Conservation (phyloP, 2,888 invertebrate species). For the Augochlorella aurata region DNA sequence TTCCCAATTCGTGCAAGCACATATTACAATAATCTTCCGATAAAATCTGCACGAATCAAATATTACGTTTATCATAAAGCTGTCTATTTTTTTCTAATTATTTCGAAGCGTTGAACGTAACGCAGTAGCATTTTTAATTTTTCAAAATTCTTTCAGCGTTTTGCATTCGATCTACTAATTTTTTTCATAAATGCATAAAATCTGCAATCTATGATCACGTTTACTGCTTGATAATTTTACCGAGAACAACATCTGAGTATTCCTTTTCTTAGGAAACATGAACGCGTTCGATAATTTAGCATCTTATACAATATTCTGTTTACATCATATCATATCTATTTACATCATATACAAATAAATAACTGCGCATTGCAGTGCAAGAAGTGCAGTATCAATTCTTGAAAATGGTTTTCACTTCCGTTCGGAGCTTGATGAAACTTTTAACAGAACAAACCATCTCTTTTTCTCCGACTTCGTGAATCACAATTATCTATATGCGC, state of each 20-base stretch:
- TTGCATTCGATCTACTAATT: too few species aligned
- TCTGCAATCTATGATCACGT: too few species aligned
- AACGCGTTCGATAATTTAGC: too few species aligned
- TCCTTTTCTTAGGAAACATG: too few species aligned
- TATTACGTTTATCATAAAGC: neutral
- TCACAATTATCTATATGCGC: neutral
- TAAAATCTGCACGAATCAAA: neutral
- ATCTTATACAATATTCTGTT: too few species aligned
- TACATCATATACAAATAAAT: neutral
- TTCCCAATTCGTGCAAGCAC: neutral
- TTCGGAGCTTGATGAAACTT: neutral
- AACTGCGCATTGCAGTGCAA: neutral
- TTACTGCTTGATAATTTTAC: too few species aligned
- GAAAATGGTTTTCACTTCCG: neutral
- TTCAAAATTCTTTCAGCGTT: too few species aligned
- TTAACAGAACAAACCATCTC: neutral
- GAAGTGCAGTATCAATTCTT: neutral
- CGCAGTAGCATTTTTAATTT: too few species aligned
- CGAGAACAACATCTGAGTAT: too few species aligned
- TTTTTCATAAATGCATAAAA: too few species aligned
- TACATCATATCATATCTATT: neutral
- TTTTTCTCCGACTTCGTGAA: neutral
- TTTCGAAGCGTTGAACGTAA: too few species aligned
- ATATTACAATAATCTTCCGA: neutral
- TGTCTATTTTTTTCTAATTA: neutral